Conservation (phyloP, 1,140 invertebrate species). For the Cecropterus lyciades region DNA sequence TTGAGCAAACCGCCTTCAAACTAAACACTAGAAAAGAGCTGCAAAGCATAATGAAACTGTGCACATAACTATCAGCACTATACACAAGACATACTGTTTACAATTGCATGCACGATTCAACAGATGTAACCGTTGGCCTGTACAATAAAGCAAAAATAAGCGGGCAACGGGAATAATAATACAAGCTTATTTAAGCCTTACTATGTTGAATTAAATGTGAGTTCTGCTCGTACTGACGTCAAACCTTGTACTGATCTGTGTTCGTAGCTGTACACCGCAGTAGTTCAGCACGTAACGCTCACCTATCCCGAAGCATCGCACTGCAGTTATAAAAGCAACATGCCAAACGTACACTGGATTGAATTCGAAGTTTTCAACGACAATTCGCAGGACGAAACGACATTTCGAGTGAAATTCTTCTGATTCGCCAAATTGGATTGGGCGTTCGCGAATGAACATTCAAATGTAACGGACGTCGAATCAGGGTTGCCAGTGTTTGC, state of each 20-base stretch:
- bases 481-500: slow-evolving; percentile 22
- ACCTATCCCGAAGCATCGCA: slow-evolving; percentile 40
- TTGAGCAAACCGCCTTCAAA: slow-evolving; percentile 26
- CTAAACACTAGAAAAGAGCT: slow-evolving; percentile 34
- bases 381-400: slow-evolving; percentile 28
- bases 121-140: slow-evolving; percentile 36
- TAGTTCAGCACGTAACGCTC: slow-evolving; percentile 42
- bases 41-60: slow-evolving; percentile 30
- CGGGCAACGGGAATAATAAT: not conserved
- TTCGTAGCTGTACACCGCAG: slow-evolving; percentile 36
- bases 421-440: slow-evolving; percentile 33
- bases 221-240: not conserved
- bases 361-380: slow-evolving; percentile 30
- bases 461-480: slow-evolving; percentile 29
- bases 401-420: slow-evolving; percentile 32
- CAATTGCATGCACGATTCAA: slow-evolving; percentile 38
- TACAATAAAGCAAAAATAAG: slow-evolving; percentile 1
- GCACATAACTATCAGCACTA: slow-evolving; percentile 37
- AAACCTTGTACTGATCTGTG: not conserved
- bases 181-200: not conserved
- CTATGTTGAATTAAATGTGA: not conserved
- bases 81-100: slow-evolving; percentile 37
- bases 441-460: slow-evolving; percentile 31
- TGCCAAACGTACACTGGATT: slow-evolving; percentile 35
- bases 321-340: slow-evolving; percentile 43